phyloP scores from a whole-genome alignment of 1,140 invertebrate species.

The Drosophila baimaii region DNA sequence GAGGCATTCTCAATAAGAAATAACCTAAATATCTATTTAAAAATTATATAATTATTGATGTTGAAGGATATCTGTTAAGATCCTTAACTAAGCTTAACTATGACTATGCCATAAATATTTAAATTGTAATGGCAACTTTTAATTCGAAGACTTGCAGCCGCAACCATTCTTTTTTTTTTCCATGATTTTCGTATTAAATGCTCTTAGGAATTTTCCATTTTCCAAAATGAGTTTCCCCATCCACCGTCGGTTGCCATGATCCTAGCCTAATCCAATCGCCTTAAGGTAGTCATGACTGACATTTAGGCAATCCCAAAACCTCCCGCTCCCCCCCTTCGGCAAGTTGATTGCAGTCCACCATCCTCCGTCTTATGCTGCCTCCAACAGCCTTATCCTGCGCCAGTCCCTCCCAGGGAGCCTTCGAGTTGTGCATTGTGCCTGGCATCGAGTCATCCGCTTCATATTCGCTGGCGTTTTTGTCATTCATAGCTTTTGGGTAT shows the following conservation, averaged over 20 bases:
- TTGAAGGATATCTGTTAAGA: too few relatives aligned
- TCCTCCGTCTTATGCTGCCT: too few relatives aligned
- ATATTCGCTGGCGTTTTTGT: slow-evolving; percentile 23
- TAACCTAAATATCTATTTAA: too few relatives aligned
- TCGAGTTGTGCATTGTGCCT: slow-evolving; percentile 37
- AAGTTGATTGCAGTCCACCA: slow-evolving; percentile 37
- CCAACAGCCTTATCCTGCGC: background rate
- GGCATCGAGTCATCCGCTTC: slow-evolving; percentile 29
- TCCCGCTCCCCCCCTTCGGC: background rate
- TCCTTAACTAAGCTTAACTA: too few relatives aligned
- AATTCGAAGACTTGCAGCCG: background rate
- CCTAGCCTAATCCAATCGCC: slow-evolving; percentile 40
- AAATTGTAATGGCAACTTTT: background rate
- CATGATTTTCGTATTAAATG: slow-evolving; percentile 7
- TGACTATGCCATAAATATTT: slow-evolving; percentile 2
- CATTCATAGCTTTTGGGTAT: slow-evolving; percentile 13
- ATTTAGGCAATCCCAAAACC: slow-evolving; percentile 22
- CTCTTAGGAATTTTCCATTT: slow-evolving; percentile 27
- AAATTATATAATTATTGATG: too few relatives aligned
- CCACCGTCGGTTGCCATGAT: background rate
- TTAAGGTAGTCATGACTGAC: slow-evolving; percentile 33
- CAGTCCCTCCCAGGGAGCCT: background rate
- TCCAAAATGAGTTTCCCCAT: slow-evolving; percentile 4
- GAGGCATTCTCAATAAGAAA: too few relatives aligned
- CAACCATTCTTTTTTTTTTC: slow-evolving; percentile 8